A percentile compares a stretch with the other conserved stretches of the same genome.
Conservation (phyloP, 92 coral and sea anemone species). For the Diadumene lineata region DNA sequence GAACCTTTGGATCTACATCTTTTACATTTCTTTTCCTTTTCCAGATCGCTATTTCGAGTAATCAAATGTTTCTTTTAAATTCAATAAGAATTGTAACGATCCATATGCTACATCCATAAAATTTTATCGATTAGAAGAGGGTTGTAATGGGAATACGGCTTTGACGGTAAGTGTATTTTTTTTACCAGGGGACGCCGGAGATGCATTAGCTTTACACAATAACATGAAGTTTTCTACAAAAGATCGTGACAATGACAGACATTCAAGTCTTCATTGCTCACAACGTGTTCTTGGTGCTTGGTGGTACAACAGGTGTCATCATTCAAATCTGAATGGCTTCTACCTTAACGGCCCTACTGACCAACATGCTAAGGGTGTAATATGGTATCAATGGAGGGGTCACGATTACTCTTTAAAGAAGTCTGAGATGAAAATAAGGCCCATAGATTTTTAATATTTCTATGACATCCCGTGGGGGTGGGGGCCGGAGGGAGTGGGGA, state of each 20-base stretch:
- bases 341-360: conserved; percentile 1
- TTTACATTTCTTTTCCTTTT: too few relatives aligned
- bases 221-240: conserved; percentile 10
- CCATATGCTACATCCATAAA: too few relatives aligned
- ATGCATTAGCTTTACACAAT: background rate
- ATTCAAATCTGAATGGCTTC: background rate
- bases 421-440: conserved; percentile 1
- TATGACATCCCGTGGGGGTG: too few relatives aligned
- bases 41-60: too few relatives aligned
- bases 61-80: too few relatives aligned
- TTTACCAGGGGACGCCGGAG: conserved; percentile 19
- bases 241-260: conserved; percentile 6
- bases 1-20: too few relatives aligned
- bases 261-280: background rate
- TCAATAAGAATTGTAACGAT: too few relatives aligned
- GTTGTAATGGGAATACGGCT: too few relatives aligned
- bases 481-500: too few relatives aligned
- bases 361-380: background rate
- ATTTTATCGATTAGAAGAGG: too few relatives aligned
- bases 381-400: background rate
- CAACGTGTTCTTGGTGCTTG: background rate
- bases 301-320: conserved; percentile 10
- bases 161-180: too few relatives aligned
- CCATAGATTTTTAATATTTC: background rate
- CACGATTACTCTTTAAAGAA: background rate